Evolutionary conservation across 2,888 invertebrate genomes (phyloP), one percentile per base, ranked within the genome.

Genomic region (Clistopyga incitator): DNA sequence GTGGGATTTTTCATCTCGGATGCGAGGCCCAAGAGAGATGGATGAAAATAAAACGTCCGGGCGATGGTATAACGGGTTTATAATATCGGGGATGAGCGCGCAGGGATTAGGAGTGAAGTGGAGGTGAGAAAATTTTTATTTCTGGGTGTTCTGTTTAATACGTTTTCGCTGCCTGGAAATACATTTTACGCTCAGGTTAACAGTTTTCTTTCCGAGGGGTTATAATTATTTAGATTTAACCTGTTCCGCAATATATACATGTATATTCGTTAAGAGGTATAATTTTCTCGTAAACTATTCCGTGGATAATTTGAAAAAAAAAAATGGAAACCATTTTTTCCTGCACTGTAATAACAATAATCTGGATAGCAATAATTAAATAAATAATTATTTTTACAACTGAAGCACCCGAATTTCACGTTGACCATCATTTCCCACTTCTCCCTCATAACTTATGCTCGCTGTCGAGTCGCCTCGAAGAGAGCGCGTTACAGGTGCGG

Each of bases 401-500:
- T 6, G 11, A 13, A 15, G 13, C 25, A 2, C 3, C 1, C 2
- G 54, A 56, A 25, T 61, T 61, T 61, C 34, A 2, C 10, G 3
- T 34, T 18, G 34, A 61, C 61, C 18, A 18, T 15, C 20, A 38
- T 42, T 64, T 8, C 10, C 11, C 34, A 11, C 38, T 18, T 64
- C 61, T 20, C 18, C 10, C 34, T 61, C 34, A 15, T 20, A 61
- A 34, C 3, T 29, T 18, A 34, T 29, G 38, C 18, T 64, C 20
- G n/a, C 61, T 42, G 38, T 64, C 11, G 52, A 29, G n/a, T 42
- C 20, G 50, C 56, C 61, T 18, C 20, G 59, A 67, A 56, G 50
- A 70, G 54, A 71, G 70, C 84, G 82, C 71, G 82, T 82, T 87
- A 88, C 88, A 89, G 89, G 88, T 88, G 88, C 87, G 74, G 90